Percentiles rank a stretch among this genome's conserved stretches.
Evolutionary conservation across 1,140 invertebrate genomes (phyloP).

Genomic region (Ganaspis sp.): DNA sequence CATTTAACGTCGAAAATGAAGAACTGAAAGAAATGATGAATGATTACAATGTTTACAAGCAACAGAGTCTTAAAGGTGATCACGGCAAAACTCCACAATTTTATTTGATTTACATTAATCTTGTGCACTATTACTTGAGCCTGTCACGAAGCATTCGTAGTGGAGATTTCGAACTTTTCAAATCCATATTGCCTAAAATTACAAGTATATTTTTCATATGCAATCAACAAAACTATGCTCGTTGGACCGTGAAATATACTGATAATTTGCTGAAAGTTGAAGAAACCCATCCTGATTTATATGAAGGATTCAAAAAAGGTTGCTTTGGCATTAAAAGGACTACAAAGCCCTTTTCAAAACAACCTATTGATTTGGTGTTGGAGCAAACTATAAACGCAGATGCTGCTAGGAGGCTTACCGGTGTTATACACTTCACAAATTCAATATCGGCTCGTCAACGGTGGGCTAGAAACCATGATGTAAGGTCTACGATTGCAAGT

Average conservation of each 20-base stretch:
- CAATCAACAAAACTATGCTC: conserved; percentile 63
- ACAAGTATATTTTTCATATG: conserved; percentile 59
- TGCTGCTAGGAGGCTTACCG: conserved; percentile 46
- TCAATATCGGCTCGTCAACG: conserved; percentile 45
- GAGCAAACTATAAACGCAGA: conserved; percentile 59
- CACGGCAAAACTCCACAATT: conserved; percentile 53
- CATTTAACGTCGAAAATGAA: no score
- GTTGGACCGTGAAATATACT: conserved; percentile 52
- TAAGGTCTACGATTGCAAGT: no score
- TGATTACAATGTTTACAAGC: conserved; percentile 47
- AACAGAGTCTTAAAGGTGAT: conserved; percentile 40
- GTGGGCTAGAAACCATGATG: background rate
- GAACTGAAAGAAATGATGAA: conserved; percentile 9
- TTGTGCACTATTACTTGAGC: conserved; percentile 51
- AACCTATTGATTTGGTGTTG: conserved; percentile 45
- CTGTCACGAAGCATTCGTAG: conserved; percentile 54
- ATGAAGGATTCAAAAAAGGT: conserved; percentile 44
- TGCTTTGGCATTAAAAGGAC: conserved; percentile 52
- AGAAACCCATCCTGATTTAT: conserved; percentile 53
- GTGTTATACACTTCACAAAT: conserved; percentile 49
- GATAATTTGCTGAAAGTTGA: conserved; percentile 41
- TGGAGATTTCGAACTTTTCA: conserved; percentile 57
- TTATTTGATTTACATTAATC: conserved; percentile 47
- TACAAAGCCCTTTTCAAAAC: conserved; percentile 45
- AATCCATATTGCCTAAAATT: conserved; percentile 52